phyloP scores from a whole-genome alignment of 2,113 vertebrate species.

The Potamarius usumacintae region DNA sequence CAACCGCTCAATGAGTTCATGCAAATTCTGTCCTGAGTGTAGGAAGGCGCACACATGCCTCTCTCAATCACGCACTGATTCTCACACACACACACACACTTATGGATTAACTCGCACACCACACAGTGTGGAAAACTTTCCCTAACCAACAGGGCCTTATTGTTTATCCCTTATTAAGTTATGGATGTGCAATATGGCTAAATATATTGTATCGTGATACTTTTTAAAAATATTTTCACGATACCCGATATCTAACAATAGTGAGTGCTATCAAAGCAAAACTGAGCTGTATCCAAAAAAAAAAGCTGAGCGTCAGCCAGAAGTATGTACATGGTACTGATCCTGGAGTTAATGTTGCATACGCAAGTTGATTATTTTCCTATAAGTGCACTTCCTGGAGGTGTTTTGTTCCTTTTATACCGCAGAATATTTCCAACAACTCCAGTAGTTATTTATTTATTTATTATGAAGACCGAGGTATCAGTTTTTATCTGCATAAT shows the following conservation, averaged over 20 bases:
- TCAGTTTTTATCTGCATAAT: neutral
- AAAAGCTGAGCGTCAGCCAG: too few species aligned
- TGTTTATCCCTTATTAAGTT: neutral
- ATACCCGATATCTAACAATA: neutral
- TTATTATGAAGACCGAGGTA: neutral
- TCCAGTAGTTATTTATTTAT: neutral
- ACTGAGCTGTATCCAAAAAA: neutral
- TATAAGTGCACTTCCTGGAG: neutral
- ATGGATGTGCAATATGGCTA: neutral
- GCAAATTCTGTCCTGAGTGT: conserved; percentile 37
- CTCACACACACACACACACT: conserved; percentile 39
- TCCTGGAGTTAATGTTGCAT: too few species aligned
- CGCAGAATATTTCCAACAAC: neutral
- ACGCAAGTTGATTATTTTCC: too few species aligned
- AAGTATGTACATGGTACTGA: too few species aligned
- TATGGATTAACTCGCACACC: conserved; percentile 6
- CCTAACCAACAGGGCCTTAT: conserved; percentile 15
- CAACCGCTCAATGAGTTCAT: conserved; percentile 57
- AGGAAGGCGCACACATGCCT: conserved; percentile 61
- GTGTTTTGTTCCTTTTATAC: neutral
- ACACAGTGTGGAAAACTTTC: conserved; percentile 1
- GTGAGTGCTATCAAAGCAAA: neutral
- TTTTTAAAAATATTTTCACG: neutral
- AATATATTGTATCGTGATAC: neutral
- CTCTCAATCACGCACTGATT: conserved; percentile 41